Percentiles rank a stretch among this genome's conserved stretches.
Conservation (phyloP, 2,888 invertebrate genomes). For the Epistrophella euchroma region DNA sequence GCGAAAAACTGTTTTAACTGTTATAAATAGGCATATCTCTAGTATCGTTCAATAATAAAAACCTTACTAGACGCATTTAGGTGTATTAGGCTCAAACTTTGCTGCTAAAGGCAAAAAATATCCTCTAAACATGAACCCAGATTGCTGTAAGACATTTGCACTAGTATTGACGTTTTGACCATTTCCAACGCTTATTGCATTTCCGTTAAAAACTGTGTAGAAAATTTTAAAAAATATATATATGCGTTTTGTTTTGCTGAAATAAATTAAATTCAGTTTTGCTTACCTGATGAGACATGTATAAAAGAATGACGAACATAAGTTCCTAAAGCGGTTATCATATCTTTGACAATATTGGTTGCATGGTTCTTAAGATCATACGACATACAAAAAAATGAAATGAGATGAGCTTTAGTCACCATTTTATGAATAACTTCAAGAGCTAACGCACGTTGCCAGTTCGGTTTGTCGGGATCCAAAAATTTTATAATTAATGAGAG, state of each 20-base stretch:
- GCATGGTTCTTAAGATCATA: slow-evolving; percentile 98
- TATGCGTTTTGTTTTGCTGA: slow-evolving; percentile 82
- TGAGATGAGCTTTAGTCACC: slow-evolving; percentile 92
- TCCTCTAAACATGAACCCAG: slow-evolving; percentile 96
- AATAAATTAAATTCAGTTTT: not conserved
- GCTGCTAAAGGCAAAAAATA: slow-evolving; percentile 96
- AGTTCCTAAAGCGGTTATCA: slow-evolving; percentile 96
- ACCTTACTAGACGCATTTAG: slow-evolving; percentile 95
- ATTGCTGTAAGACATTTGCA: slow-evolving; percentile 88
- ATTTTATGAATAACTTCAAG: slow-evolving; percentile 98
- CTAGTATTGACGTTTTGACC: slow-evolving; percentile 78
- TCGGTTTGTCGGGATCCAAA: slow-evolving; percentile 97
- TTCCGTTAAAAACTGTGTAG: slow-evolving; percentile 78
- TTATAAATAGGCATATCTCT: no score
- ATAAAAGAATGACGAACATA: slow-evolving; percentile 97
- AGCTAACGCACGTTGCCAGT: slow-evolving; percentile 98
- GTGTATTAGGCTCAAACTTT: slow-evolving; percentile 92
- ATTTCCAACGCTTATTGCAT: slow-evolving; percentile 79
- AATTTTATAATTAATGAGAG: slow-evolving; percentile 98
- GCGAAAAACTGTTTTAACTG: no score
- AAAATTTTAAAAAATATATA: slow-evolving; percentile 76
- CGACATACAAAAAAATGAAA: slow-evolving; percentile 96
- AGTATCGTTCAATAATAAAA: no score
- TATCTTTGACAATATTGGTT: slow-evolving; percentile 96
- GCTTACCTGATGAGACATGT: slow-evolving; percentile 80